Conservation (phyloP, 2,113 vertebrate species). For the human (Homo sapiens) region DNA sequence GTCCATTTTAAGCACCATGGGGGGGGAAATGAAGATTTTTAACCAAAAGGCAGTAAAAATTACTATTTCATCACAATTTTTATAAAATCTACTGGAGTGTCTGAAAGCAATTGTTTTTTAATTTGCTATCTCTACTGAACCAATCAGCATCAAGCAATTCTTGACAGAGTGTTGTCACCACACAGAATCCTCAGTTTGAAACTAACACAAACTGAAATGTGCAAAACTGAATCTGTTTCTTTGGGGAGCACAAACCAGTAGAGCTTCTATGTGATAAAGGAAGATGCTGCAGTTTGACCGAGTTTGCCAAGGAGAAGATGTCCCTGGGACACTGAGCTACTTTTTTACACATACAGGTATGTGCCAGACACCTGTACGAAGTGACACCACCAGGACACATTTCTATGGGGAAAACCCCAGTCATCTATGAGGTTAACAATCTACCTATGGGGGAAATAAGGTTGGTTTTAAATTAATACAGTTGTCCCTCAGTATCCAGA, state of each 20-base stretch:
- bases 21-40: slow-evolving; percentile 18
- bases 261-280: slow-evolving; percentile 53
- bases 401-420: background rate
- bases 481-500: too few relatives aligned
- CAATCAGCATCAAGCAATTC: slow-evolving; percentile 74
- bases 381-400: background rate
- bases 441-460: background rate
- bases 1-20: slow-evolving; percentile 41
- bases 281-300: slow-evolving; percentile 58
- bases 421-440: background rate
- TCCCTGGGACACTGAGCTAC: slow-evolving; percentile 59
- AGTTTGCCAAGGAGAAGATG: slow-evolving; percentile 70
- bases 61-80: slow-evolving; percentile 75
- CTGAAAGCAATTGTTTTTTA: slow-evolving; percentile 75
- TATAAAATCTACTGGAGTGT: slow-evolving; percentile 61
- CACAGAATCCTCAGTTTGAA: slow-evolving; percentile 71
- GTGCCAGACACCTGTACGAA: background rate
- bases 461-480: background rate
- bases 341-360: background rate
- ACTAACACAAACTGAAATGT: slow-evolving; percentile 70
- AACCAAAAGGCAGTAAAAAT: slow-evolving; percentile 80
- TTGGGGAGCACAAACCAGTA: slow-evolving; percentile 60
- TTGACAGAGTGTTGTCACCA: slow-evolving; percentile 57
- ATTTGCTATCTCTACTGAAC: slow-evolving; percentile 70
- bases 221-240: slow-evolving; percentile 73